Evolutionary conservation across 2,888 invertebrate species (phyloP), one percentile per base, ranked within the genome.

Genomic region (Stomorhina lunata): DNA sequence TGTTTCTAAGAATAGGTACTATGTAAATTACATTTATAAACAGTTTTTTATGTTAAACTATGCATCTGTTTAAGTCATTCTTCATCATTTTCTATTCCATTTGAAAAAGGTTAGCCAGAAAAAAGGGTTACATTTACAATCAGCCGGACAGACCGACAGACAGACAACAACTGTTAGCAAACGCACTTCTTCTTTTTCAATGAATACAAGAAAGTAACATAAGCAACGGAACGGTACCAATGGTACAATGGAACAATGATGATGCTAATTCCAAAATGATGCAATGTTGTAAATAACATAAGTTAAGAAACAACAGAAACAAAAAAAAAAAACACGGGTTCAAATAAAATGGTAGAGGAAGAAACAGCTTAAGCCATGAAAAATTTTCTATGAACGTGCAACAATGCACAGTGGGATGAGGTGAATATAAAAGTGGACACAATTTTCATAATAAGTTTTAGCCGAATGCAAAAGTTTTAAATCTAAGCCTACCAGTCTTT

Each of bases 281-380:
- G 75, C 75, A 75, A 55, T 75, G 55, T 66, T 55, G 32, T 45
- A 34, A 65, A 34, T 45, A n/a, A n/a, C n/a, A n/a, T n/a, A 65
- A 57, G 45, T 15, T 63, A 45, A 63, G 25, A 65, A 65, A 34
- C 10, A 32, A 45, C 10, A 22, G n/a, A n/a, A n/a, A n/a, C n/a
- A n/a, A n/a, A 25, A 6, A 45, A 59, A 7, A 15, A 9, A 29
- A 32, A 45, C n/a, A n/a, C 43, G 15, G 4, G 10, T 10, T 15
- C 7, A 45, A 66, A 45, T 10, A 2, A 43, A 15, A 69, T 20
- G 15, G n/a, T 2, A 32, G 3, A 43, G 2, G n/a, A 66, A 57
- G 29, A n/a, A 12, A 22, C n/a, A n/a, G 37, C 17, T 17, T 65
- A 20, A 15, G 29, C 20, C n/a, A n/a, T n/a, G n/a, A n/a, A n/a